These are phyloP conservation scores for Stenotaenia linearis DNA, from an alignment of 2,888 invertebrate genomes.

Conservation along the genomic window DNA sequence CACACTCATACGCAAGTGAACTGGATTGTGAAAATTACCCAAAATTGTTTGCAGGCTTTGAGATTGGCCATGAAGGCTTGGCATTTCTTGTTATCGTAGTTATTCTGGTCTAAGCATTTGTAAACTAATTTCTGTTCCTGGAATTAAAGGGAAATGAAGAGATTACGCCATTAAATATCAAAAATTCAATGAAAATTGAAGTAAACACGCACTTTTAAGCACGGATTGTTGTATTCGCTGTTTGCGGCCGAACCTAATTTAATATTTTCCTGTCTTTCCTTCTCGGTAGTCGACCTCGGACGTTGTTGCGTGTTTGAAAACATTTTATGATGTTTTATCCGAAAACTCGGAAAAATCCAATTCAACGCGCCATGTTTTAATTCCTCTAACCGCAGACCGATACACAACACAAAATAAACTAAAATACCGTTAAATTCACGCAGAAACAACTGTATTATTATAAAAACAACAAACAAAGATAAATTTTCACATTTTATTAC, in stretches of 20 bases:
- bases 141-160: too few relatives aligned
- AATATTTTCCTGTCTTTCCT: slow-evolving; percentile 34
- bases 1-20: background rate
- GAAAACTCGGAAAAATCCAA: too few relatives aligned
- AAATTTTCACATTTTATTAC: too few relatives aligned
- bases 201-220: slow-evolving; percentile 2
- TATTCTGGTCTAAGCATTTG: slow-evolving; percentile 64
- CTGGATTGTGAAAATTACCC: slow-evolving; percentile 58
- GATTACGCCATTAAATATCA: too few relatives aligned
- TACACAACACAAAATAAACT: background rate
- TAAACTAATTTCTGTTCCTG: slow-evolving; percentile 68
- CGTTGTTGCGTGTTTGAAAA: background rate
- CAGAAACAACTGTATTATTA: background rate
- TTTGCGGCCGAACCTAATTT: slow-evolving; percentile 7
- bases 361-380: background rate
- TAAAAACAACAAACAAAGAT: background rate
- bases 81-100: slow-evolving; percentile 63
- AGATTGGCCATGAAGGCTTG: slow-evolving; percentile 66
- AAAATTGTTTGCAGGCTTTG: slow-evolving; percentile 71
- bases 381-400: background rate
- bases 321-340: background rate
- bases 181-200: background rate
- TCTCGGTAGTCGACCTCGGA: slow-evolving; percentile 29
- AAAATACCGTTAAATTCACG: too few relatives aligned
- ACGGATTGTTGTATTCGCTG: slow-evolving; percentile 31